These are phyloP conservation scores for Neoascia interrupta DNA, from an alignment of 2,888 invertebrate genomes.

Conservation along the genomic window DNA sequence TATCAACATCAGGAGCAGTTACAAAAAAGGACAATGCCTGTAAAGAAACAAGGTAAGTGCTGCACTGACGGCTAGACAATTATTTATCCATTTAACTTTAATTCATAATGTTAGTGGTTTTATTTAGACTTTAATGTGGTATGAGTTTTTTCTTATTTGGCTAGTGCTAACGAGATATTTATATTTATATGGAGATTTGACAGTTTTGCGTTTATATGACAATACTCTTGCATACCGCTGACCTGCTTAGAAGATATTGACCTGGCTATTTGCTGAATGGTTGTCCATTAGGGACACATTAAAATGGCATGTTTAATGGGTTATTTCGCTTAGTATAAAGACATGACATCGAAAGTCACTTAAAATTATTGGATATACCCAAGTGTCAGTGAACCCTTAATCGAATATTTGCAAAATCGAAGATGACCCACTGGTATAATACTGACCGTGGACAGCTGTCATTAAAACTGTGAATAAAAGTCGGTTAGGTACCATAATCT, in stretches of 20 bases:
- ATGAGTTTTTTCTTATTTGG: conserved; percentile 9
- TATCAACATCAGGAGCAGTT: conserved; percentile 34
- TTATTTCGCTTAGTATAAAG: no score
- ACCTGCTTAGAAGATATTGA: conserved; percentile 17
- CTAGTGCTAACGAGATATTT: conserved; percentile 18
- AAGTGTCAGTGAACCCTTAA: no score
- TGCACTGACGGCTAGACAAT: conserved; percentile 46
- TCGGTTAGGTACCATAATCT: no score
- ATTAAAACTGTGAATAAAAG: no score
- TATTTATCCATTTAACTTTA: conserved; percentile 51
- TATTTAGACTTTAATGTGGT: background rate
- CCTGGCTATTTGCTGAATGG: conserved; percentile 4
- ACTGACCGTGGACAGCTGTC: no score
- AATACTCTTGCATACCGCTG: conserved; percentile 10
- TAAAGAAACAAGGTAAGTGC: conserved; percentile 73
- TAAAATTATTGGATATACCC: no score
- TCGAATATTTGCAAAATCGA: no score
- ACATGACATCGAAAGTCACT: no score
- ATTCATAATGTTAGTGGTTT: conserved; percentile 17
- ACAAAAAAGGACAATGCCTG: conserved; percentile 78
- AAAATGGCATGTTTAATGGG: conserved; percentile 1
- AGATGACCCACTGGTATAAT: no score
- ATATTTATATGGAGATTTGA: background rate
- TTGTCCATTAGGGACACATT: background rate
- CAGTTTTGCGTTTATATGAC: background rate